Evolutionary conservation across 2,888 invertebrate species (phyloP).

Genomic region (Epinotia demarniana): DNA sequence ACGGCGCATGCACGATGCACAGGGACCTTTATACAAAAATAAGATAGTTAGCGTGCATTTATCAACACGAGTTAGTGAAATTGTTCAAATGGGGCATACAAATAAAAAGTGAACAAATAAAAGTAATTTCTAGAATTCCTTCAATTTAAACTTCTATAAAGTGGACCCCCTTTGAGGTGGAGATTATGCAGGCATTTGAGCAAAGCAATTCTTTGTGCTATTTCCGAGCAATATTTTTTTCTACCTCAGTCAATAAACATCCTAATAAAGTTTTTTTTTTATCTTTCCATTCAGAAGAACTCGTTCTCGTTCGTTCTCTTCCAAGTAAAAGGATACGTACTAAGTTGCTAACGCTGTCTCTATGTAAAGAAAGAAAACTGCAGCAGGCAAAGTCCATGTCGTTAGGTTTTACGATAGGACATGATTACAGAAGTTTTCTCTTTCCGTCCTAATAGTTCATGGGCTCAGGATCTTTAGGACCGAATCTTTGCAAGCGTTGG

Average conservation of each 20-base stretch:
- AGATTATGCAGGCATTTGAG: too few species aligned
- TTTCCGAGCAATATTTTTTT: not conserved
- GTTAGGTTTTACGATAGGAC: conserved; percentile 61
- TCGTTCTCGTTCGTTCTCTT: conserved; percentile 31
- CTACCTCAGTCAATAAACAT: not conserved
- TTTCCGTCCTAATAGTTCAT: conserved; percentile 47
- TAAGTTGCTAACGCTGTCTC: conserved; percentile 17
- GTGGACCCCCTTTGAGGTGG: too few species aligned
- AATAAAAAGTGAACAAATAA: too few species aligned
- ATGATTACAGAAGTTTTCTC: conserved; percentile 55
- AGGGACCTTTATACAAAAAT: too few species aligned
- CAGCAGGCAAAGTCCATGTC: conserved; percentile 58
- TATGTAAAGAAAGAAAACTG: conserved; percentile 52
- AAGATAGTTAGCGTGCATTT: too few species aligned
- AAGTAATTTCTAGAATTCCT: too few species aligned
- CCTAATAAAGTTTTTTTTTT: not conserved
- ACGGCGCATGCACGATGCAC: too few species aligned
- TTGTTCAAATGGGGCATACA: too few species aligned
- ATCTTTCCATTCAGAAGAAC: conserved; percentile 5
- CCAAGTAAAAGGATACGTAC: conserved; percentile 10
- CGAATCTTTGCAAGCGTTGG: not conserved
- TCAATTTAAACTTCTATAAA: too few species aligned
- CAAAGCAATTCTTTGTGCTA: too few species aligned
- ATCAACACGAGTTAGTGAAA: too few species aligned
- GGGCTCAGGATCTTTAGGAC: not conserved